A percentile compares a stretch with the other conserved stretches of the same genome.
These are phyloP conservation scores for Pandemis cinnamomeana DNA, from an alignment of 2,888 invertebrate species.

Conservation along the genomic window DNA sequence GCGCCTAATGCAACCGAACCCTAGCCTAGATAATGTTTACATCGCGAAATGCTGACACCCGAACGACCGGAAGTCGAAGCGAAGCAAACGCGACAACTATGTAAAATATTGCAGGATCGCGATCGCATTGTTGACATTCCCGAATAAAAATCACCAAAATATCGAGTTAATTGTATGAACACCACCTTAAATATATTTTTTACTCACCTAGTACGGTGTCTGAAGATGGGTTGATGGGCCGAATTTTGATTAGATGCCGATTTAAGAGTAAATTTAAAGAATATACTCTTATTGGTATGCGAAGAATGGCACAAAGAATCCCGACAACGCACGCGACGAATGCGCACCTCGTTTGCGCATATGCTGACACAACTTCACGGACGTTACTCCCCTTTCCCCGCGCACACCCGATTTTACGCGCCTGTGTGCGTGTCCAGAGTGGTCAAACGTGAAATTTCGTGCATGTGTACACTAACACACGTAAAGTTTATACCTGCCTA, in stretches of 20 bases:
- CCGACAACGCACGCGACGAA: conserved; percentile 95
- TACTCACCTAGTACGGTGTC: conserved; percentile 90
- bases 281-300: conserved; percentile 94
- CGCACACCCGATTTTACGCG: conserved; percentile 72
- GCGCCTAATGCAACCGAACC: conserved; percentile 72
- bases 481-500: conserved; percentile 76
- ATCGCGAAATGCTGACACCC: conserved; percentile 84
- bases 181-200: conserved; percentile 81
- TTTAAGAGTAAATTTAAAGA: conserved; percentile 89
- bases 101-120: conserved; percentile 91
- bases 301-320: conserved; percentile 99
- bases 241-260: conserved; percentile 87
- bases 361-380: conserved; percentile 88
- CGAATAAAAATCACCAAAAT: conserved; percentile 86
- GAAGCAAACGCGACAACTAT: conserved; percentile 90
- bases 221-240: conserved; percentile 86
- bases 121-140: conserved; percentile 90
- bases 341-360: conserved; percentile 93
- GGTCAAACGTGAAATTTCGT: conserved; percentile 84
- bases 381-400: conserved; percentile 82
- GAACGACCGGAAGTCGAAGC: conserved; percentile 84
- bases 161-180: conserved; percentile 86
- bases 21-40: conserved; percentile 84
- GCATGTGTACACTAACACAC: conserved; percentile 76
- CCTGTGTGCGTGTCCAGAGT: conserved; percentile 76